phyloP scores from a whole-genome alignment of 2,888 invertebrate species.

The Griposia aprilina region DNA sequence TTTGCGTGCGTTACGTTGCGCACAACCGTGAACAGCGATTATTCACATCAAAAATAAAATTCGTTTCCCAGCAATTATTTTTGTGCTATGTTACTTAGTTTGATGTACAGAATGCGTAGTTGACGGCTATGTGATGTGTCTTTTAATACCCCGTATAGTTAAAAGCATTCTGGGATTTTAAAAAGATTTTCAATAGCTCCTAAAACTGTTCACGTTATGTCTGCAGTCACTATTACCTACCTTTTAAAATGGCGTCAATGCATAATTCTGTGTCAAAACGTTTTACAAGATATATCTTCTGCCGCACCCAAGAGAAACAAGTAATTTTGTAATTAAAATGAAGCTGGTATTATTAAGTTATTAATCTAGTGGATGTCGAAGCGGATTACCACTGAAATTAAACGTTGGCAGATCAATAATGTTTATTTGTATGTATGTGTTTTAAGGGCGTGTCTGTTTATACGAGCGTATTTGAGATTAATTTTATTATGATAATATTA shows the following conservation, averaged over 20 bases:
- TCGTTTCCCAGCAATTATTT: too few species aligned
- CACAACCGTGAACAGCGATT: too few species aligned
- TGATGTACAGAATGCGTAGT: too few species aligned
- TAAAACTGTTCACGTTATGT: not conserved
- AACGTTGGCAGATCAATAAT: slow-evolving; percentile 17
- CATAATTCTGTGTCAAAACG: slow-evolving; percentile 17
- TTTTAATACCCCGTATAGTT: too few species aligned
- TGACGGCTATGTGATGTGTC: too few species aligned
- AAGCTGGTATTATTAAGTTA: slow-evolving; percentile 29
- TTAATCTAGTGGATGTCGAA: slow-evolving; percentile 34
- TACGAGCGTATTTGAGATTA: not conserved
- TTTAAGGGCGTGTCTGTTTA: slow-evolving; percentile 12
- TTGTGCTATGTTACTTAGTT: too few species aligned
- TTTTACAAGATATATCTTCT: slow-evolving; percentile 17
- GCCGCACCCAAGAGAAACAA: slow-evolving; percentile 17
- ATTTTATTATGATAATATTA: not conserved
- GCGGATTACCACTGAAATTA: slow-evolving; percentile 45
- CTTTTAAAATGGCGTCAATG: slow-evolving; percentile 6
- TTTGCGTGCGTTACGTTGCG: too few species aligned
- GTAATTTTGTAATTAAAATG: slow-evolving; percentile 50
- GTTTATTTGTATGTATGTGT: slow-evolving; percentile 14
- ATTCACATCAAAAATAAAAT: too few species aligned
- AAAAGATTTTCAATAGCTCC: too few species aligned
- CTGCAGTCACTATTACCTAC: not conserved
- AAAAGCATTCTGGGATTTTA: too few species aligned